These are phyloP conservation scores for Vulpes ferrilata DNA, from an alignment of 2,113 vertebrate genomes.

Conservation along the genomic window DNA sequence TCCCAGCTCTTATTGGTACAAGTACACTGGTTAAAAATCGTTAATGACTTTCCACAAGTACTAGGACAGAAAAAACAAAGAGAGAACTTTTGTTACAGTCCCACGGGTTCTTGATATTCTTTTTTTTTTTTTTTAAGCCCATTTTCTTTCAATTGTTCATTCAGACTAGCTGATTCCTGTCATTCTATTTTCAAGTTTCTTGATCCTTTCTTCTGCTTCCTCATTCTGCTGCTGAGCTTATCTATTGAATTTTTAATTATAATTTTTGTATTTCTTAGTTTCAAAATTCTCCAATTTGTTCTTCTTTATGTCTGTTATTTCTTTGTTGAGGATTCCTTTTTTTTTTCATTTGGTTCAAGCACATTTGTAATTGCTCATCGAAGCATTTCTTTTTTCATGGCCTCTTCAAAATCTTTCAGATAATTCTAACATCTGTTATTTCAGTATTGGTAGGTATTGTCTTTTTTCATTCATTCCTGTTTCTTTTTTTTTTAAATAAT, in stretches of 20 bases:
- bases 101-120: not conserved
- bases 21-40: not conserved
- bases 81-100: not conserved
- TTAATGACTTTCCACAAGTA: not conserved
- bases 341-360: not conserved
- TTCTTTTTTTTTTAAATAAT: not conserved
- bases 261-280: not conserved
- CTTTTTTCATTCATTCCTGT: not conserved
- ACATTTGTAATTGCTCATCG: not conserved
- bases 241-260: not conserved
- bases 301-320: not conserved
- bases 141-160: not conserved
- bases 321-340: not conserved
- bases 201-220: not conserved
- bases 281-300: not conserved
- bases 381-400: slow-evolving; percentile 3
- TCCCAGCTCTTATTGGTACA: not conserved
- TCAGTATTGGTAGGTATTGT: not conserved
- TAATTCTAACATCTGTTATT: not conserved
- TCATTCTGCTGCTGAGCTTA: not conserved
- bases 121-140: not conserved
- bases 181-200: not conserved
- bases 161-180: not conserved
- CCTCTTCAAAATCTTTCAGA: not conserved
- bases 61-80: not conserved